Conservation (phyloP, 2,113 vertebrate genomes). For the Myanophis thanlyinensis region DNA sequence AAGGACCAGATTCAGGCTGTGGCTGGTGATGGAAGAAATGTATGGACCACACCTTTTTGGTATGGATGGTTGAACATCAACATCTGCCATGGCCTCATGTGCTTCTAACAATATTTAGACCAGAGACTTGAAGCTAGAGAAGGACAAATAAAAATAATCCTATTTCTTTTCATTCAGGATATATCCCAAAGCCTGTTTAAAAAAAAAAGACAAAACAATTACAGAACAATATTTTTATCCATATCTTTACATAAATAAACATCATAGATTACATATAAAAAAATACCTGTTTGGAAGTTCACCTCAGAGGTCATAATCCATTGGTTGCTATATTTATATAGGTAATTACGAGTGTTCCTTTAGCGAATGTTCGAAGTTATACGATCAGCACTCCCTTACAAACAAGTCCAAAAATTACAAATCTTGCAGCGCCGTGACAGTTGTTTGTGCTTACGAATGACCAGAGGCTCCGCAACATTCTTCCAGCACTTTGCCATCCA, state of each 20-base stretch:
- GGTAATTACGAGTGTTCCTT: too few species aligned
- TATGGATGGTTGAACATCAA: conserved; percentile 59
- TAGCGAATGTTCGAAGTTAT: too few species aligned
- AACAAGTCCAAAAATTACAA: too few species aligned
- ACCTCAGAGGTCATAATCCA: background rate
- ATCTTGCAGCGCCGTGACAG: too few species aligned
- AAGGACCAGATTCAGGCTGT: conserved; percentile 84
- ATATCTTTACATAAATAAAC: too few species aligned
- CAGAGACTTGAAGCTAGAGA: conserved; percentile 4
- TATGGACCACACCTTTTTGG: conserved; percentile 76
- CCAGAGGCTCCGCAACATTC: too few species aligned
- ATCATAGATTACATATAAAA: background rate
- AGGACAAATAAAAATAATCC: conserved; percentile 24
- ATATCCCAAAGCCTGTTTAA: conserved; percentile 68
- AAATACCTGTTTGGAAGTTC: background rate
- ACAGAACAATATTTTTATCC: background rate
- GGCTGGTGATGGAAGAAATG: conserved; percentile 83
- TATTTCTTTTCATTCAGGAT: conserved; percentile 53
- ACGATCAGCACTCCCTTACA: too few species aligned
- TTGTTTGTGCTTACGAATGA: too few species aligned
- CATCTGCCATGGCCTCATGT: conserved; percentile 77
- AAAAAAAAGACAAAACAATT: conserved; percentile 38
- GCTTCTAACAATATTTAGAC: conserved; percentile 52
- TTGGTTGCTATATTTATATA: background rate
- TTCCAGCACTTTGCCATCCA: too few species aligned